Percentiles rank a stretch among this genome's conserved stretches.
Conservation (phyloP, 2,888 invertebrate species). For the Gari tellinella region DNA sequence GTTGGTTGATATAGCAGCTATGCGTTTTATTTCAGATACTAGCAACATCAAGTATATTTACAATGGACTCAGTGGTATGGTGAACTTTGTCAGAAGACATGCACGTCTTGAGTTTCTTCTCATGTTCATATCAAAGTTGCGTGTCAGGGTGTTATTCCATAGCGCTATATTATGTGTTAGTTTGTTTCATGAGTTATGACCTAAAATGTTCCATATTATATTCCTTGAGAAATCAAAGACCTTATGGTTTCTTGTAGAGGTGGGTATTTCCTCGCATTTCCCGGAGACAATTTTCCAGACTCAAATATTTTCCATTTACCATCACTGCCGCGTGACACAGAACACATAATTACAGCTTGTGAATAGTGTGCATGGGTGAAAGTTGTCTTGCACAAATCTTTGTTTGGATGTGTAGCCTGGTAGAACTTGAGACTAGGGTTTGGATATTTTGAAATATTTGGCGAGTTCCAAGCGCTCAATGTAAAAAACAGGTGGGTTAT, state of each 20-base stretch:
- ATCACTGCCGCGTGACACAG: conserved; percentile 47
- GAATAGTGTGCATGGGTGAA: conserved; percentile 65
- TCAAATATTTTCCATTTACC: conserved; percentile 68
- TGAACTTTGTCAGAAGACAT: no score
- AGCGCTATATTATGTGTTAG: no score
- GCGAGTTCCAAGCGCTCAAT: conserved; percentile 68
- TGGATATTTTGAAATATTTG: conserved; percentile 67
- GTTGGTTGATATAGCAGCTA: no score
- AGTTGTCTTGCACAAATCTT: conserved; percentile 69
- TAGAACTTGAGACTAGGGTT: conserved; percentile 70
- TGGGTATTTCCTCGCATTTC: conserved; percentile 66
- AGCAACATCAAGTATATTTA: no score
- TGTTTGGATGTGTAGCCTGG: conserved; percentile 55
- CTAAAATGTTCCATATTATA: no score
- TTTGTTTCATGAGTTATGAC: no score
- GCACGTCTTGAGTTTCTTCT: no score
- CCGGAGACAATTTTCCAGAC: conserved; percentile 67
- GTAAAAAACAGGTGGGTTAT: conserved; percentile 70
- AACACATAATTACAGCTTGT: conserved; percentile 72
- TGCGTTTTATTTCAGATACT: no score
- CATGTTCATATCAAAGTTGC: no score
- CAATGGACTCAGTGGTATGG: no score
- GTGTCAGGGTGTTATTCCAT: no score
- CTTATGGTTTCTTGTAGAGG: conserved; percentile 52
- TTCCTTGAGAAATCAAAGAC: conserved; percentile 56